Base-by-base conservation (phyloP, 2,888 invertebrate genomes). In the Hypolimnas misippus region DNA sequence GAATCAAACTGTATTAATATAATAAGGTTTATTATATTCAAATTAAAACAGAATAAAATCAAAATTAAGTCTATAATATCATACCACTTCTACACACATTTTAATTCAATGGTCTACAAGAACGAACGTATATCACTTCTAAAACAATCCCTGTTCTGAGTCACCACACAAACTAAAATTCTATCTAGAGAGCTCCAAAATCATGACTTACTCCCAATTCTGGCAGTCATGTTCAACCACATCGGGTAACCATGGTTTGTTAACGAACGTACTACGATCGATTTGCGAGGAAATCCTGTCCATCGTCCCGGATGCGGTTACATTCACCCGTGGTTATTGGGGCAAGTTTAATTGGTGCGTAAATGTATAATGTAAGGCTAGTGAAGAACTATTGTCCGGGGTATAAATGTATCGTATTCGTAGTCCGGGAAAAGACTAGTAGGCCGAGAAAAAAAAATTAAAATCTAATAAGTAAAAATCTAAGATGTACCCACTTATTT, bases 281-380 rank as follows among this genome's bases (percentile, higher is more conserved):
- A 62, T 65, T 62, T 62, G 61, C 65, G 57, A 57, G 65, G 65
- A 61, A 62, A 62, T 58, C 65, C 64, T 58, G 61, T 58, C 57
- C 57, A 56, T 46, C 42, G 44, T 31, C 8, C 61, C 64, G 64
- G 66, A 63, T 63, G 66, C 35, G 66, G 66, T 61, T 35, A 58
- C 14, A 59, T 55, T 51, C 33, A 29, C 52, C 53, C 59, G 49
- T 40, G 66, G 61, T 61, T 61, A 64, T 58, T 61, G 63, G 61
- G 62, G 40, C 63, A 42, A 46, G 51, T 16, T 51, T 66, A 61
- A 66, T 57, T 63, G 46, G 55, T 59, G 52, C 62, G 62, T 62
- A 65, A 65, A 59, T 46, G 33, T 21, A 46, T 21, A 29, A 49
- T 25, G 25, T 25, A 16, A 17, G 7, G 7, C 1, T 42, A 8